phyloP scores from a whole-genome alignment of 2,113 vertebrate genomes.

The Platysteira castanea region DNA sequence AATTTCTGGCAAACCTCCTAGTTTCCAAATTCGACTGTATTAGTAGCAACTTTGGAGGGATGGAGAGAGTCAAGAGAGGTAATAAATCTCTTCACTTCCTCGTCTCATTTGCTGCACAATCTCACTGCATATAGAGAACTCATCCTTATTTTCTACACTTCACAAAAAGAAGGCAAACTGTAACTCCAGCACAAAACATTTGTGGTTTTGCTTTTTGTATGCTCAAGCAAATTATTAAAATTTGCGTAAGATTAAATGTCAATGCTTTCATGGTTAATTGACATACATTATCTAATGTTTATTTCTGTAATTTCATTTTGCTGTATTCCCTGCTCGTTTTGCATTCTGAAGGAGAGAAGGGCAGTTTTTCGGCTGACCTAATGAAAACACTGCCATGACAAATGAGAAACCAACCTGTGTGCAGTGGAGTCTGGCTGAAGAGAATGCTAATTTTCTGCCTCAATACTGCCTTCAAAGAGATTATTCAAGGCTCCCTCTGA shows the following conservation, averaged over 20 bases:
- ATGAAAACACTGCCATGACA: conserved; percentile 40
- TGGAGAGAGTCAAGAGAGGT: neutral
- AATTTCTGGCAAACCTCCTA: neutral
- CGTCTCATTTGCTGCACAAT: neutral
- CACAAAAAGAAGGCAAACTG: neutral
- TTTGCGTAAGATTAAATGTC: neutral
- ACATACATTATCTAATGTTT: neutral
- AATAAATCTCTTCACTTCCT: neutral
- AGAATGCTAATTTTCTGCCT: conserved; percentile 71
- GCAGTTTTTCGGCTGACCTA: conserved; percentile 52
- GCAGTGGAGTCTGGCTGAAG: conserved; percentile 34
- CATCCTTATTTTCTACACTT: neutral
- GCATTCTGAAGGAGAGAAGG: conserved; percentile 29
- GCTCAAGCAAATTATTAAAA: neutral
- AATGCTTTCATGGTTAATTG: neutral
- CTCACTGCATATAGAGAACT: neutral
- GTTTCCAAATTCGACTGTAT: neutral
- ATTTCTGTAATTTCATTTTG: neutral
- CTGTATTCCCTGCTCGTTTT: neutral
- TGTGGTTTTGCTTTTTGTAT: neutral
- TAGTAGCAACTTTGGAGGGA: neutral
- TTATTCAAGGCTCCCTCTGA: conserved; percentile 70
- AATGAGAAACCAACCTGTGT: conserved; percentile 64
- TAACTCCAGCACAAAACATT: neutral
- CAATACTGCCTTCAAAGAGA: conserved; percentile 62